phyloP scores from a whole-genome alignment of 1,140 invertebrate species.

The Linepithema humile region DNA sequence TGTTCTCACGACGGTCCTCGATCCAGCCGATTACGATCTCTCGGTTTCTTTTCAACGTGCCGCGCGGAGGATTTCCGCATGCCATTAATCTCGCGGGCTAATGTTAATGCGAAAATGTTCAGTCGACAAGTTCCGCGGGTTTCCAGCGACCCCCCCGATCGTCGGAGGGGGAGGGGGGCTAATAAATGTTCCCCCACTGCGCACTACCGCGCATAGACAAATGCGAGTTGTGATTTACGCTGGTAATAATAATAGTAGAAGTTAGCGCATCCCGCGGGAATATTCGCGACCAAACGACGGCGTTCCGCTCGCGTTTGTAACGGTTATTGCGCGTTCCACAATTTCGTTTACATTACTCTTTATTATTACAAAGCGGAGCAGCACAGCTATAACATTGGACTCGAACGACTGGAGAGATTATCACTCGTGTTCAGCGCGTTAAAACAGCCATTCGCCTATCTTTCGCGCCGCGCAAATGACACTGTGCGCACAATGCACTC shows the following conservation, averaged over 20 bases:
- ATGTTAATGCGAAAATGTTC: slow-evolving; percentile 55
- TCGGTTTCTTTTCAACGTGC: slow-evolving; percentile 46
- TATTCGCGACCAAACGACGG: not conserved
- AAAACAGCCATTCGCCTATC: slow-evolving; percentile 7
- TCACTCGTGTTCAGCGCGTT: not conserved
- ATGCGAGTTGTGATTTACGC: slow-evolving; percentile 25
- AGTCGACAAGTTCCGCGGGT: slow-evolving; percentile 17
- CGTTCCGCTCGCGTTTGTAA: not conserved
- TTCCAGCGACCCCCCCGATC: not conserved
- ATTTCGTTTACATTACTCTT: slow-evolving; percentile 15
- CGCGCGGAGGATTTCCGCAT: slow-evolving; percentile 19
- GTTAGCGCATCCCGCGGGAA: slow-evolving; percentile 3
- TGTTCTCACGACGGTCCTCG: slow-evolving; percentile 61
- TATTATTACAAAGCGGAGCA: not conserved
- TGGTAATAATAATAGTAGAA: not conserved
- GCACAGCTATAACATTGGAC: not conserved
- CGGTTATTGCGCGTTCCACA: not conserved
- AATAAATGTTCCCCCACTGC: slow-evolving; percentile 22
- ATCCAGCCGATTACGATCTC: slow-evolving; percentile 46
- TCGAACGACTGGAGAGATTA: slow-evolving; percentile 20
- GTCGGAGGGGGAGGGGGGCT: not conserved
- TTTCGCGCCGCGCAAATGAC: slow-evolving; percentile 19
- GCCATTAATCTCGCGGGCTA: slow-evolving; percentile 52
- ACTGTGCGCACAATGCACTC: not conserved
- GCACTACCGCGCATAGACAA: not conserved